These are phyloP conservation scores for Brachirus orientalis DNA, from an alignment of 2,113 vertebrate genomes.

Conservation along the genomic window DNA sequence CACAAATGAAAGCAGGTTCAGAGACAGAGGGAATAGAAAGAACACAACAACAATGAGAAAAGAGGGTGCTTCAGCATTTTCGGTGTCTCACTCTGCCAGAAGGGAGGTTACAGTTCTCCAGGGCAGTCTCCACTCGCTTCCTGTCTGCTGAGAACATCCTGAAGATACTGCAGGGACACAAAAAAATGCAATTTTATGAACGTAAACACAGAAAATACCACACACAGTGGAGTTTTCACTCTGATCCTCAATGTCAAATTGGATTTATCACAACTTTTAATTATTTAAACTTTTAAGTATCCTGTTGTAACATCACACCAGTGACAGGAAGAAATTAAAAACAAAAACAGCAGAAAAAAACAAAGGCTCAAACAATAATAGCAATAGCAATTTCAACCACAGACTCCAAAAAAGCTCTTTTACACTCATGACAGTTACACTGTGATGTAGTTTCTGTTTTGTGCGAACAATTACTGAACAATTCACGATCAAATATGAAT, in stretches of 20 bases:
- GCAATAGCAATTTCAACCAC: too few relatives aligned
- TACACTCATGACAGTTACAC: too few relatives aligned
- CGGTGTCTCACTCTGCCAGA: conserved; percentile 90
- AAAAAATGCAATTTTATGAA: conserved; percentile 36
- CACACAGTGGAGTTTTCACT: conserved; percentile 17
- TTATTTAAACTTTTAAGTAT: conserved; percentile 13
- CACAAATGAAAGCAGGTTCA: not conserved
- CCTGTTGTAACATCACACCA: not conserved
- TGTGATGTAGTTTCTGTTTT: too few relatives aligned
- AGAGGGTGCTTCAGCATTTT: conserved; percentile 10
- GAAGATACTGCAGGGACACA: conserved; percentile 86
- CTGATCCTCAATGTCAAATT: conserved; percentile 16
- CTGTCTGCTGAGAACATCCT: conserved; percentile 95
- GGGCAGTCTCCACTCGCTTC: conserved; percentile 92
- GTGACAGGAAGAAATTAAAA: not conserved
- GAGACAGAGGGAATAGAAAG: conserved; percentile 15
- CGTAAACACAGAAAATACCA: conserved; percentile 28
- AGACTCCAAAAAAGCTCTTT: too few relatives aligned
- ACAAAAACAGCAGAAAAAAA: not conserved
- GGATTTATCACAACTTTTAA: conserved; percentile 19
- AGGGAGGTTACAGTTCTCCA: conserved; percentile 94
- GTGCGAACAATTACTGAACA: too few relatives aligned
- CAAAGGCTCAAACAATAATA: not conserved
- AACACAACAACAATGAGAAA: conserved; percentile 5
- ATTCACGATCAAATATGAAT: too few relatives aligned